These are phyloP conservation scores for Balearica regulorum DNA, from an alignment of 2,797 vertebrate genomes.

Conservation along the genomic window DNA sequence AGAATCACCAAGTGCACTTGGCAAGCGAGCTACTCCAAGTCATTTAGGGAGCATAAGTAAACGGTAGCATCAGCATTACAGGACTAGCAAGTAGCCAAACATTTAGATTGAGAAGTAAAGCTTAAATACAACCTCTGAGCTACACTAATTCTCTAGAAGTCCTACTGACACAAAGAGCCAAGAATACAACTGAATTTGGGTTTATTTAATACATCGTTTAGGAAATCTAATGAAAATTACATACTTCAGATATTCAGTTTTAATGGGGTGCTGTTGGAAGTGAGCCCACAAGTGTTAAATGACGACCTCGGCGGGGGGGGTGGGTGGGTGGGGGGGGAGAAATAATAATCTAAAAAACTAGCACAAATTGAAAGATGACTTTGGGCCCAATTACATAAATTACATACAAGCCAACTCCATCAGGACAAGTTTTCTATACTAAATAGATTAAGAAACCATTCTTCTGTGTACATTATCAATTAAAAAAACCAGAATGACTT, in stretches of 20 bases:
- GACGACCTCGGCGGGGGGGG: rapidly evolving
- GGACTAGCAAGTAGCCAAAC: neutral
- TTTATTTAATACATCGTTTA: conserved; percentile 20
- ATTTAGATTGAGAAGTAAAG: neutral
- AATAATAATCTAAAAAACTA: neutral
- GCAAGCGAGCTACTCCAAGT: neutral
- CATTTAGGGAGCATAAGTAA: neutral
- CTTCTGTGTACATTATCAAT: neutral
- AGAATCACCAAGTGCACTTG: neutral
- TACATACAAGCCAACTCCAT: neutral
- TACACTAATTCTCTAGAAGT: conserved; percentile 11
- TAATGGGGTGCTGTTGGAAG: conserved; percentile 11
- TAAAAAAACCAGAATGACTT: neutral
- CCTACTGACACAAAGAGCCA: neutral
- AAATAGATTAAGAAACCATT: conserved; percentile 5
- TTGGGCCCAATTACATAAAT: neutral
- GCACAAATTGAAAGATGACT: neutral
- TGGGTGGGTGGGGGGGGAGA: too few species aligned
- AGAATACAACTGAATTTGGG: neutral
- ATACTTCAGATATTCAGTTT: neutral
- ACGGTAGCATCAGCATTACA: neutral
- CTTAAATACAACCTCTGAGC: neutral
- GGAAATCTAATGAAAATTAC: neutral
- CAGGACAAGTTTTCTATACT: neutral
- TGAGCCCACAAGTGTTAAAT: neutral